Conservation (phyloP, 2,113 vertebrate species). For the western clawed frog (Xenopus tropicalis) region UCB_Xtro_10.0 CM004446.2:109102501-109103000, state of each 20-base stretch:
- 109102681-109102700: conserved; percentile 28
- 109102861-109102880: conserved; percentile 20
- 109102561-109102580: too few species aligned
- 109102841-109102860: conserved; percentile 11
- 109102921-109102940: too few species aligned
- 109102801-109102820: conserved; percentile 18
- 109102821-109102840: conserved; percentile 2
- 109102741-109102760: conserved; percentile 19
- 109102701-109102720: conserved; percentile 3
- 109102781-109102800: conserved; percentile 29
- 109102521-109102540: too few species aligned
- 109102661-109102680: conserved; percentile 9
- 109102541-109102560: too few species aligned
- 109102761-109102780: conserved; percentile 15
- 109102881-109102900: not conserved
- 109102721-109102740: conserved; percentile 7
- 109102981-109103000: too few species aligned
- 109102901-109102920: not conserved
- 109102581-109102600: too few species aligned
- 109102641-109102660: not conserved
- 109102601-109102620: too few species aligned
- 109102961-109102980: too few species aligned
- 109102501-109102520: too few species aligned
- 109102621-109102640: conserved; percentile 1
- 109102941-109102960: too few species aligned